These are phyloP conservation scores for Rhinichthys osculus DNA, from an alignment of 2,797 vertebrate genomes.

Conservation along the genomic window DNA sequence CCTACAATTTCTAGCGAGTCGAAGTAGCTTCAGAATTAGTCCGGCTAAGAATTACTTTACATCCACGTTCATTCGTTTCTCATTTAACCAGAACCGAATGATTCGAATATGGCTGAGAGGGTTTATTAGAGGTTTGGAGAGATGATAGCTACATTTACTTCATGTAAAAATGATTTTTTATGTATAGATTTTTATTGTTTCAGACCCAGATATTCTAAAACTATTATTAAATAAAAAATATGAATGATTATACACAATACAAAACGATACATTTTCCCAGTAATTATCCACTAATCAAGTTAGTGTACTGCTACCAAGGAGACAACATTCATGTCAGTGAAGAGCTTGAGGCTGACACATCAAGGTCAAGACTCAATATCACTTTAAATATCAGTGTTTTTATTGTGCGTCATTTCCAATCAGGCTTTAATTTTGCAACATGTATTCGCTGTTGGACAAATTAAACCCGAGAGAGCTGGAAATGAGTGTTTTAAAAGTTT, in stretches of 20 bases:
- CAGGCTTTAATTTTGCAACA: neutral
- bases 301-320: neutral
- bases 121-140: slow-evolving; percentile 50
- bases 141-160: neutral
- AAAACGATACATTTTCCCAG: neutral
- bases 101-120: slow-evolving; percentile 57
- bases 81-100: slow-evolving; percentile 62
- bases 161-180: neutral
- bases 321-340: neutral
- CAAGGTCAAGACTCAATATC: neutral
- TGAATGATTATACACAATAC: neutral
- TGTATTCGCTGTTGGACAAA: neutral
- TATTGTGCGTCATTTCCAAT: neutral
- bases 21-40: slow-evolving; percentile 51
- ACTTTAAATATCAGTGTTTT: neutral
- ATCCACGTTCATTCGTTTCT: slow-evolving; percentile 59
- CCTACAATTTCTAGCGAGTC: slow-evolving; percentile 56
- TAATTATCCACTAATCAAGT: neutral
- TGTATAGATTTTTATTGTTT: neutral
- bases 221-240: too few species aligned
- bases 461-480: neutral
- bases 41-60: slow-evolving; percentile 51
- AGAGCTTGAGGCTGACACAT: neutral
- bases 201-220: neutral
- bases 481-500: neutral